Evolutionary conservation across 2,888 invertebrate species (phyloP).

Genomic region (Drosophila nr. perissopoda): DNA sequence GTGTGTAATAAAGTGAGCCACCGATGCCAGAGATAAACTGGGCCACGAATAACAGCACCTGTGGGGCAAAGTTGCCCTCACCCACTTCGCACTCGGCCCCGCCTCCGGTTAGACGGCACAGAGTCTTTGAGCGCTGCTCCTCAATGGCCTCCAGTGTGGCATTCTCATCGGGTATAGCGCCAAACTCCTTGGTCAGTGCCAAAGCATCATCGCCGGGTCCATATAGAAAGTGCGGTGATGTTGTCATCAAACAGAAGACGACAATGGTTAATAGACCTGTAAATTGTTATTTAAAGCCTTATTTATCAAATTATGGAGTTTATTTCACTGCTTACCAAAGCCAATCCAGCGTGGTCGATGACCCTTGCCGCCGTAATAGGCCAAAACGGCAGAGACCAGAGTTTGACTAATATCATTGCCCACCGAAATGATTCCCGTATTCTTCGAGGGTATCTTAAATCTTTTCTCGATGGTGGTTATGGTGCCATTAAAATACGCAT

Average conservation of each 20-base stretch:
- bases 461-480: slow-evolving; percentile 90
- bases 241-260: slow-evolving; percentile 88
- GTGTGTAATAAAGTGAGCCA: slow-evolving; percentile 88
- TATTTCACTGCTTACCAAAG: slow-evolving; percentile 82
- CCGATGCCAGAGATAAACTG: slow-evolving; percentile 90
- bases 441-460: slow-evolving; percentile 90
- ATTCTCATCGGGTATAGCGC: slow-evolving; percentile 85
- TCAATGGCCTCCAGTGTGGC: slow-evolving; percentile 85
- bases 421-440: slow-evolving; percentile 89
- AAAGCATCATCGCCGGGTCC: slow-evolving; percentile 89
- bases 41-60: slow-evolving; percentile 88
- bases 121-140: slow-evolving; percentile 86
- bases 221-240: slow-evolving; percentile 89
- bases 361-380: slow-evolving; percentile 89
- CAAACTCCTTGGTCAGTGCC: slow-evolving; percentile 87
- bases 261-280: slow-evolving; percentile 87
- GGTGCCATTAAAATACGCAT: slow-evolving; percentile 90
- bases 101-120: slow-evolving; percentile 85
- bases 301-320: background rate
- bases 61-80: slow-evolving; percentile 87
- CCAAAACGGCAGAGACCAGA: slow-evolving; percentile 88
- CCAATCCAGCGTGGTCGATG: slow-evolving; percentile 91
- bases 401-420: slow-evolving; percentile 91
- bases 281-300: background rate
- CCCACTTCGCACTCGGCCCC: slow-evolving; percentile 85